Evolutionary conservation across 2,797 vertebrate species (phyloP).

Genomic region (Sebastiscus albofasciatus): DNA sequence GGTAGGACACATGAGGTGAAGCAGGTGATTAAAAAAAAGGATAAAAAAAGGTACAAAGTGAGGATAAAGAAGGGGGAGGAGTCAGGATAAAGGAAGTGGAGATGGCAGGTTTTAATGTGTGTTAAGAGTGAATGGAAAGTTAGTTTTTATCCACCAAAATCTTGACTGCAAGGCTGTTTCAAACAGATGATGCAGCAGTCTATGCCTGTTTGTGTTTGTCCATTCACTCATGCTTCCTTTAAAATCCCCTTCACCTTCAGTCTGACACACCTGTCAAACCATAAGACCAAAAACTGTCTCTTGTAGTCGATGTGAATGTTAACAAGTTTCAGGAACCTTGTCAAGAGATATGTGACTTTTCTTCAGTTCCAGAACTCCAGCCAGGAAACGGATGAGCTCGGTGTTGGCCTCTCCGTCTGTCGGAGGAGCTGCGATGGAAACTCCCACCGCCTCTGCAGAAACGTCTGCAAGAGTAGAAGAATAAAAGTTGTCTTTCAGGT

Average conservation of each 20-base stretch:
- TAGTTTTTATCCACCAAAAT: no score
- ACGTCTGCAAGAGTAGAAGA: conserved; percentile 78
- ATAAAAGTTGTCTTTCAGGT: neutral
- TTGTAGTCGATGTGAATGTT: no score
- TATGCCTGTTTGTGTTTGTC: no score
- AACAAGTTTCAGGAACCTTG: conserved; percentile 80
- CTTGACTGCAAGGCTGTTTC: no score
- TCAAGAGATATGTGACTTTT: conserved; percentile 88
- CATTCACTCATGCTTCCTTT: no score
- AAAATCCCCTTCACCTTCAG: neutral
- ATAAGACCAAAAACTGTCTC: neutral
- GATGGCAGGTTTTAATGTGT: no score
- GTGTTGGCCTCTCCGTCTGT: conserved; percentile 93
- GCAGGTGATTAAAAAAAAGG: neutral
- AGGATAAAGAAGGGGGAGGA: no score
- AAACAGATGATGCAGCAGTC: no score
- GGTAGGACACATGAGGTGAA: neutral
- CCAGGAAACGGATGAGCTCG: conserved; percentile 89
- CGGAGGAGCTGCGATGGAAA: conserved; percentile 91
- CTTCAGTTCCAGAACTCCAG: conserved; percentile 89
- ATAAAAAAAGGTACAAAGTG: no score
- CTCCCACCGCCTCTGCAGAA: conserved; percentile 84
- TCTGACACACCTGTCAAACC: neutral
- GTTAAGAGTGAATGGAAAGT: no score
- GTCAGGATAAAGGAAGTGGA: no score